These are phyloP conservation scores for Phocoena phocoena DNA, from an alignment of 2,113 vertebrate genomes.

Conservation along the genomic window DNA sequence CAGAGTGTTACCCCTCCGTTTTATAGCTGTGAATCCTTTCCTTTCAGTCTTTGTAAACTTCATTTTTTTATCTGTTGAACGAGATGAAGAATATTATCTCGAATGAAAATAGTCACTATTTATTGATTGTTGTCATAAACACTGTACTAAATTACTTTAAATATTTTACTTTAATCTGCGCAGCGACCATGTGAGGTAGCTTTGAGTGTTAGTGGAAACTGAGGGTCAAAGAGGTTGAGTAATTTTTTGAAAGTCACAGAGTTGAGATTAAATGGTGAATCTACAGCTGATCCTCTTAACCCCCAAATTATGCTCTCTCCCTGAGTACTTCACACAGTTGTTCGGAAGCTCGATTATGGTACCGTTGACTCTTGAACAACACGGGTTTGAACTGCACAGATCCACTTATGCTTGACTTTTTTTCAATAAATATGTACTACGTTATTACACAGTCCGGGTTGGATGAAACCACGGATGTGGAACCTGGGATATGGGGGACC, in stretches of 20 bases:
- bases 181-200: background rate
- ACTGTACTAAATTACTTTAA: background rate
- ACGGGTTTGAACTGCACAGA: background rate
- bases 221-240: background rate
- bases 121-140: background rate
- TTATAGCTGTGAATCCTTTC: background rate
- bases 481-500: background rate
- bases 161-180: background rate
- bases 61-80: conserved; percentile 25
- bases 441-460: background rate
- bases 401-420: background rate
- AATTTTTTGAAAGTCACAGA: background rate
- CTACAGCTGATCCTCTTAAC: background rate
- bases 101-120: background rate
- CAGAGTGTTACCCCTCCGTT: background rate
- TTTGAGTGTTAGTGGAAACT: background rate
- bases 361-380: background rate
- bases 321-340: background rate
- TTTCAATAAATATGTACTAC: background rate
- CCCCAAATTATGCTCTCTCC: background rate
- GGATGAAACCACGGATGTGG: background rate
- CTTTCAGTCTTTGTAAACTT: background rate
- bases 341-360: background rate
- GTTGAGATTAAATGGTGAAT: conserved; percentile 1
- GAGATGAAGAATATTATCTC: background rate